Percentiles rank a stretch among this genome's conserved stretches.
Conservation (phyloP, 2,888 invertebrate genomes). For the Hoplodrina ambigua region DNA sequence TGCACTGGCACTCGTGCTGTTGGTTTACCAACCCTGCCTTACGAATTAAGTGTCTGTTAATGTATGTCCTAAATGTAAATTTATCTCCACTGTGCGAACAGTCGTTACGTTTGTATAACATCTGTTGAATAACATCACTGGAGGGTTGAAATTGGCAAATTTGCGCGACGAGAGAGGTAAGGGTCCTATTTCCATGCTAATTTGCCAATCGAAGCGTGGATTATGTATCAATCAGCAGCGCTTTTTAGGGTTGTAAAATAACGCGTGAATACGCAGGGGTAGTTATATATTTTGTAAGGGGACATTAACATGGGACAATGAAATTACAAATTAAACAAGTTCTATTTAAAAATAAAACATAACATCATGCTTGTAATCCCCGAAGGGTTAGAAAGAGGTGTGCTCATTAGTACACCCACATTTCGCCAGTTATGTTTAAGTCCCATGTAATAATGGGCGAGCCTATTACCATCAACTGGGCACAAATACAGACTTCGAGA, state of each 20-base stretch:
- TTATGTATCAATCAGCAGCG: constrained; percentile 40
- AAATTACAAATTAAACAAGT: neutral
- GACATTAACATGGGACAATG: neutral
- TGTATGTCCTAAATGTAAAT: constrained; percentile 2
- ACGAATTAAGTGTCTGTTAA: neutral
- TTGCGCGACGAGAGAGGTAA: constrained; percentile 17
- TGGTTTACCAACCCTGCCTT: too few relatives aligned
- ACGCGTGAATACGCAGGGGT: neutral
- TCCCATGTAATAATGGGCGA: too few relatives aligned
- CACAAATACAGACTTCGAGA: too few relatives aligned
- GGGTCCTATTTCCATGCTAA: constrained; percentile 44
- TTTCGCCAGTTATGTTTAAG: too few relatives aligned
- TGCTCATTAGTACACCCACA: too few relatives aligned
- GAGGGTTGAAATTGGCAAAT: constrained; percentile 23
- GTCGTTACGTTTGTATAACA: constrained; percentile 11
- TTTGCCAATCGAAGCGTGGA: constrained; percentile 31
- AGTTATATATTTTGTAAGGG: neutral
- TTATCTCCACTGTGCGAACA: neutral
- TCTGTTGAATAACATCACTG: constrained; percentile 20
- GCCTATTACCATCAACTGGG: too few relatives aligned
- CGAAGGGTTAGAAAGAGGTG: too few relatives aligned
- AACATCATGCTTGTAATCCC: too few relatives aligned
- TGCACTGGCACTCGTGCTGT: too few relatives aligned
- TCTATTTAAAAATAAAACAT: too few relatives aligned
- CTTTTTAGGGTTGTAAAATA: constrained; percentile 1